Evolutionary conservation across 2,888 invertebrate species (phyloP).

Genomic region (Agriopis aurantiaria): DNA sequence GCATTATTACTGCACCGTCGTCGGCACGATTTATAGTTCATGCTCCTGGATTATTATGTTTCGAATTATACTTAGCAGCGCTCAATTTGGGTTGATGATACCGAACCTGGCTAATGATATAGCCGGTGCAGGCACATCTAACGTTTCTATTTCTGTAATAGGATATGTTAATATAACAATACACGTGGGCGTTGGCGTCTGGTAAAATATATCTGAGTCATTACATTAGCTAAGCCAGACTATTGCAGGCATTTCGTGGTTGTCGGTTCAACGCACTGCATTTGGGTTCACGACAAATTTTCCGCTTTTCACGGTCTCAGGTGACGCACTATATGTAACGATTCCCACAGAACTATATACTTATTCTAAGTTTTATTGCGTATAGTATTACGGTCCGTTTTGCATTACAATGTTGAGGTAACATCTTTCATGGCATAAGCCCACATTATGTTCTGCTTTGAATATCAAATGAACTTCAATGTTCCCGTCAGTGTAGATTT

Average conservation of each 20-base stretch:
- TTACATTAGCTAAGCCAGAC: conserved; percentile 53
- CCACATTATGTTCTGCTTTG: conserved; percentile 47
- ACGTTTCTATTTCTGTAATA: conserved; percentile 47
- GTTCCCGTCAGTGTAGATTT: conserved; percentile 49
- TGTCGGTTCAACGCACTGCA: conserved; percentile 70
- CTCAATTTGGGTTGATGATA: conserved; percentile 36
- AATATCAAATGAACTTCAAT: conserved; percentile 57
- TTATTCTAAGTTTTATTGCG: conserved; percentile 44
- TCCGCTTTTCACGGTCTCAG: conserved; percentile 71
- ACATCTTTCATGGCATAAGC: conserved; percentile 31
- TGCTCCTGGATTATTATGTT: conserved; percentile 35
- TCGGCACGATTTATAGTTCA: conserved; percentile 55
- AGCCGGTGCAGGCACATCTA: conserved; percentile 29
- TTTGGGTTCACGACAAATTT: conserved; percentile 69
- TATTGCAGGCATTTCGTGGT: conserved; percentile 51
- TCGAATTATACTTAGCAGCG: conserved; percentile 23
- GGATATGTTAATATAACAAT: conserved; percentile 51
- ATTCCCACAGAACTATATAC: conserved; percentile 33
- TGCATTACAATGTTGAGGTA: conserved; percentile 7
- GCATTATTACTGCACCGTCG: conserved; percentile 63
- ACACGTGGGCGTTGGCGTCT: conserved; percentile 54
- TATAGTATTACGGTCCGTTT: conserved; percentile 16
- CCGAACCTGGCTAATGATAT: conserved; percentile 28
- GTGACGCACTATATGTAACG: conserved; percentile 49
- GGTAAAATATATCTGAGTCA: conserved; percentile 56